Evolutionary conservation across 2,888 invertebrate species (phyloP).

Genomic region (Lasioglossum villosulum): DNA sequence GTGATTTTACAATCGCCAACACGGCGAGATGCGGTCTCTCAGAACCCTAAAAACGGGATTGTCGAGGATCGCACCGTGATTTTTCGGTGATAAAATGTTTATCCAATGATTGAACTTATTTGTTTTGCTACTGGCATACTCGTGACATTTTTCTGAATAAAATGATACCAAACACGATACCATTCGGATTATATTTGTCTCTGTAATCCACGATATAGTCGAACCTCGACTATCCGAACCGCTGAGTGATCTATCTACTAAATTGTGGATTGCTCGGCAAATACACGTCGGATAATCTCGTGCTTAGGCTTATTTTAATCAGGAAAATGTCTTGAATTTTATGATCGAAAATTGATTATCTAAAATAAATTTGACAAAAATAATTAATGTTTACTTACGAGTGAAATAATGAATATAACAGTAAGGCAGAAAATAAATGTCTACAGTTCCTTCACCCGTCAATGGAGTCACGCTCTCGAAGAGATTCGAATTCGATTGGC

Average conservation of each 20-base stretch:
- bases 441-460: conserved; percentile 30
- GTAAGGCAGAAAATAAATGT: conserved; percentile 12
- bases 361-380: not conserved
- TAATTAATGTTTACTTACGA: not conserved
- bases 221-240: too few relatives aligned
- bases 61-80: not conserved
- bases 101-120: not conserved
- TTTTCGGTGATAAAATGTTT: not conserved
- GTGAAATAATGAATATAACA: not conserved
- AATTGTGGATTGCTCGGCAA: too few relatives aligned
- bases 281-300: too few relatives aligned
- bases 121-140: not conserved
- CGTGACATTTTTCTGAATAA: too few relatives aligned
- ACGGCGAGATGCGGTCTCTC: accelerated
- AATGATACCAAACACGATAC: too few relatives aligned
- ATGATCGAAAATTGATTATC: too few relatives aligned
- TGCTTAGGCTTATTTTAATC: too few relatives aligned
- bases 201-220: too few relatives aligned
- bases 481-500: conserved; percentile 61
- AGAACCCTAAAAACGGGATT: not conserved
- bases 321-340: too few relatives aligned
- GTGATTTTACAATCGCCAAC: not conserved
- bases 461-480: conserved; percentile 45
- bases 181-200: too few relatives aligned
- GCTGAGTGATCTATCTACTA: too few relatives aligned